A percentile compares a stretch with the other conserved stretches of the same genome.
phyloP scores from a whole-genome alignment of 2,888 invertebrate genomes.

The Acanthoscelides obtectus region DNA sequence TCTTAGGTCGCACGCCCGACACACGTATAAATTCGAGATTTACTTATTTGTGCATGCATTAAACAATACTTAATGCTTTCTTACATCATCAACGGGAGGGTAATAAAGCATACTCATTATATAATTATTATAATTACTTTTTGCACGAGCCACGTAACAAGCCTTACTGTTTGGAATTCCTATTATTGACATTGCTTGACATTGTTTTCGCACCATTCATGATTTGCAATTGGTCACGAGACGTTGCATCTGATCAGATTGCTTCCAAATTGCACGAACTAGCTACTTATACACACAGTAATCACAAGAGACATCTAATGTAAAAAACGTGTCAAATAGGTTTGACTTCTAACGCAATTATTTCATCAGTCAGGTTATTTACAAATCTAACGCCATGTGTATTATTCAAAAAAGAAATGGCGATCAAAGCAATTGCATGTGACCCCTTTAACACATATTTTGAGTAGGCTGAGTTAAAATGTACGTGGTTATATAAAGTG shows the following conservation, averaged over 20 bases:
- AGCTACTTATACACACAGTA: too few relatives aligned
- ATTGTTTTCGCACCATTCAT: not conserved
- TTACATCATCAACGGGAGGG: not conserved
- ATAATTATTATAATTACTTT: not conserved
- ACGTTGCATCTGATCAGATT: not conserved
- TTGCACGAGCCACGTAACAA: not conserved
- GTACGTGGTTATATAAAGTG: too few relatives aligned
- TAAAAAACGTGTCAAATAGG: too few relatives aligned
- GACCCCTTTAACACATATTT: too few relatives aligned
- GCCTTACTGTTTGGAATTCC: not conserved
- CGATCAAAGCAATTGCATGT: too few relatives aligned
- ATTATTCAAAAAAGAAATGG: too few relatives aligned
- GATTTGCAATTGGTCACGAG: not conserved
- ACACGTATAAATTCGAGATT: not conserved
- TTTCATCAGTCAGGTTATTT: too few relatives aligned
- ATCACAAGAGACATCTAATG: too few relatives aligned
- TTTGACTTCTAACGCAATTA: too few relatives aligned
- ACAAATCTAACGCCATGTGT: too few relatives aligned
- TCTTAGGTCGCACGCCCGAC: not conserved
- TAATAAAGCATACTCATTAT: not conserved
- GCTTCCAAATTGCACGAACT: not conserved
- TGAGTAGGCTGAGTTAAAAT: too few relatives aligned
- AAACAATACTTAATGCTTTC: not conserved
- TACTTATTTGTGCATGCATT: not conserved
- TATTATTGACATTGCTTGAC: not conserved